Evolutionary conservation across 2,888 invertebrate genomes (phyloP).

Genomic region (Eristalis intricaria): DNA sequence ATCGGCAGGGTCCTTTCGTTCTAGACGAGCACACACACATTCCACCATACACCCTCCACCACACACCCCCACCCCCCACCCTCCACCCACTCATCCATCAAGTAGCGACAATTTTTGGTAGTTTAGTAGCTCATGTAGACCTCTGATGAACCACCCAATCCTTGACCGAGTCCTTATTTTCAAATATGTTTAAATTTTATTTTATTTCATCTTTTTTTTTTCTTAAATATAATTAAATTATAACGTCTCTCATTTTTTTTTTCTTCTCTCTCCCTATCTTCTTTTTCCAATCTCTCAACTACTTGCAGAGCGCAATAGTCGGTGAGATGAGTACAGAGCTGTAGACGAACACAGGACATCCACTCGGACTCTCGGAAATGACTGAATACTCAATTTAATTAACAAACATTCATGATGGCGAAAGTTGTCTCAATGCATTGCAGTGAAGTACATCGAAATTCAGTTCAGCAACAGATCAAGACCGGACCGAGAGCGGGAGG

Average conservation of each 20-base stretch:
- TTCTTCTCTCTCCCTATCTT: conserved; percentile 20
- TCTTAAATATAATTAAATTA: conserved; percentile 38
- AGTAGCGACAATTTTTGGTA: conserved; percentile 6
- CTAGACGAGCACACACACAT: neutral
- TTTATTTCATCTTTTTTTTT: neutral
- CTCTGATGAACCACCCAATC: conserved; percentile 34
- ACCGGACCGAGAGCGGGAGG: neutral
- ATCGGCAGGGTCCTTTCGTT: neutral
- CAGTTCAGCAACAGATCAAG: neutral
- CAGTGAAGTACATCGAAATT: conserved; percentile 25
- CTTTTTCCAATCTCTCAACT: conserved; percentile 17
- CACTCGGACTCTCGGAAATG: neutral
- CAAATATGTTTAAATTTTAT: conserved; percentile 36
- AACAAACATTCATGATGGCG: conserved; percentile 43
- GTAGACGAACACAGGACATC: conserved; percentile 76
- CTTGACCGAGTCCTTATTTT: conserved; percentile 23
- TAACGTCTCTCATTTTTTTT: conserved; percentile 21
- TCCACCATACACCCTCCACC: neutral
- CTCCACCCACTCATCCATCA: neutral
- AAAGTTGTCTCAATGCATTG: conserved; percentile 19
- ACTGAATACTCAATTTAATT: conserved; percentile 40
- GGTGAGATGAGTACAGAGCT: conserved; percentile 88
- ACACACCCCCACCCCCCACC: neutral
- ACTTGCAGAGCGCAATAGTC: conserved; percentile 81
- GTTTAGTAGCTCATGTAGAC: conserved; percentile 22